Evolutionary conservation across 2,888 invertebrate species (phyloP).

Genomic region (Eupithecia abbreviata): DNA sequence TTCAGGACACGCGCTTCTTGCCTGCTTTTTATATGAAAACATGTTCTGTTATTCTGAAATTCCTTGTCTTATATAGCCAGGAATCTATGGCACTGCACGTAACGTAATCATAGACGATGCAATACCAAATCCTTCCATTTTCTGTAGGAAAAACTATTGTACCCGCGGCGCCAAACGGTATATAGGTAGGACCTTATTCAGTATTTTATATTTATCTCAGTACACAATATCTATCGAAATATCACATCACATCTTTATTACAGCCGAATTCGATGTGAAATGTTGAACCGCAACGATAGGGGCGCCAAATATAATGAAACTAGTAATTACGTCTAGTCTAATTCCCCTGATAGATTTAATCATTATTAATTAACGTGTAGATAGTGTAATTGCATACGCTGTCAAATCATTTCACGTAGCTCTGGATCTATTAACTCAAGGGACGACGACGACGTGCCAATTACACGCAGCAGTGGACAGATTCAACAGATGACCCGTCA

Average conservation of each 20-base stretch:
- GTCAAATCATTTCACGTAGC: conserved; percentile 4
- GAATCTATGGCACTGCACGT: not conserved
- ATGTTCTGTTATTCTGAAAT: not conserved
- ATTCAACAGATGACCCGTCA: conserved; percentile 23
- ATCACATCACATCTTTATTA: no score
- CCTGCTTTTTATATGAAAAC: not conserved
- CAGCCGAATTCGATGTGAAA: no score
- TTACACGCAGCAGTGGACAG: conserved; percentile 11
- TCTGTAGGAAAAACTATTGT: not conserved
- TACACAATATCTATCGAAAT: no score
- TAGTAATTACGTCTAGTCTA: not conserved
- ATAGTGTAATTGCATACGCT: conserved; percentile 11
- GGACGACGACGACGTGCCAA: conserved; percentile 5
- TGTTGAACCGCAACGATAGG: no score
- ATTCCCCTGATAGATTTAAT: not conserved
- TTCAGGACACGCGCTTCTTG: conserved; percentile 41
- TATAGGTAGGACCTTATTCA: no score
- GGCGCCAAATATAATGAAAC: not conserved
- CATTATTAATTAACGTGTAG: not conserved
- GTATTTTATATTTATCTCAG: no score
- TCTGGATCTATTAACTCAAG: conserved; percentile 18
- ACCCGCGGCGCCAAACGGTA: not conserved
- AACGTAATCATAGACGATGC: not conserved
- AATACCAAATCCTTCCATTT: not conserved
- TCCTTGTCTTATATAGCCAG: not conserved